Evolutionary conservation across 2,888 invertebrate genomes (phyloP), one percentile per base, ranked within the genome.

Genomic region (Macrostomum cliftonense): DNA sequence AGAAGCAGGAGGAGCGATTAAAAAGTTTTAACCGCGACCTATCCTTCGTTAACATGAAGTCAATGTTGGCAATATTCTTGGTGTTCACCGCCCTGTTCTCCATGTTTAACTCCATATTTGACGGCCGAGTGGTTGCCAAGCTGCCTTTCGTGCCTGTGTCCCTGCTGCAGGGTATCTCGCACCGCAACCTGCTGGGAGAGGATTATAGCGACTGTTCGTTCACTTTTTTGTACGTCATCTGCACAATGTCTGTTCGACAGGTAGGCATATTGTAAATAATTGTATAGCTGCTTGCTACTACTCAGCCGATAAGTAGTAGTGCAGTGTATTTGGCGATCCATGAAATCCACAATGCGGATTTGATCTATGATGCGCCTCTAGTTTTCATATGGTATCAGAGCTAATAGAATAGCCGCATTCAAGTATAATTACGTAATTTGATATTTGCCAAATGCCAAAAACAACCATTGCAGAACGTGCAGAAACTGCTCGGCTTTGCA

Each of bases 51-150:
- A 95, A 97, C 74, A 99, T 97, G 97, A 97, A 97, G 71, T 95
- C 95, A 0, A 95, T 97, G 95, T 87, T 97, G 77, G 95, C 93
- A 2, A 95, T 95, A 67, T 93, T 97, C 55, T 91, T 97, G 76
- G 93, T 93, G 38, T 97, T 99, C 67, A 97, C 95, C 43, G 93
- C 95, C 12, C 73, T 97, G 14, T 76, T 97, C 12, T 89, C 91
- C 67, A 95, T 95, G 83, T 97, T 97, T 66, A 95, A 91, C 63
- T 89, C 83, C 71, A 93, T 95, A 68, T 95, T 95, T 74, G 93
- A 95, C 75, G 95, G 95, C 0, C 78, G 91, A 61, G 86, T 97
- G 48, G 97, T 99, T 1, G 97, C 97, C 9, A 83, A 85, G 64
- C 74, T 97, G 52, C 97, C 17, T n/a, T 97, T 99, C 71, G 76